Percentiles rank a stretch among this genome's conserved stretches.
These are phyloP conservation scores for Peromyscus leucopus DNA, from an alignment of 2,113 vertebrate species.

Conservation along the genomic window DNA sequence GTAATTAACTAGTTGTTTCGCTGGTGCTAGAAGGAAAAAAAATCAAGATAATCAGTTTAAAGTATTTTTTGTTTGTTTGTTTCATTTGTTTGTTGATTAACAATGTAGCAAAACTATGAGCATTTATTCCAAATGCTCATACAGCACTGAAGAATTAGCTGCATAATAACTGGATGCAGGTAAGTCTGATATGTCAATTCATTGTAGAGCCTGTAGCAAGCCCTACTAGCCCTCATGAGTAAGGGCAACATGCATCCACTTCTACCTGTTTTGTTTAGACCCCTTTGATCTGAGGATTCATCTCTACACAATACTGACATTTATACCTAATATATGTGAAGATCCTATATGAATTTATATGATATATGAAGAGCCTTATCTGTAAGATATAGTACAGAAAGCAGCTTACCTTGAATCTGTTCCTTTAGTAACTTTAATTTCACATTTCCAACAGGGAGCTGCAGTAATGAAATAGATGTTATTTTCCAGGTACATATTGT, in stretches of 20 bases:
- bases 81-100: background rate
- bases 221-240: fast-evolving
- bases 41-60: background rate
- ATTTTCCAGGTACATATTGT: slow-evolving; percentile 20
- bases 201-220: background rate
- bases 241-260: background rate
- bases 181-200: background rate
- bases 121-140: background rate
- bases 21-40: slow-evolving; percentile 78
- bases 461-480: slow-evolving; percentile 68
- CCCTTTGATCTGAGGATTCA: background rate
- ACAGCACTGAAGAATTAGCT: background rate
- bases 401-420: slow-evolving; percentile 87
- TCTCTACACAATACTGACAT: background rate
- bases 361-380: background rate
- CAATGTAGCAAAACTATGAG: background rate
- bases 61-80: background rate
- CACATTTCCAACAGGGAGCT: slow-evolving; percentile 91
- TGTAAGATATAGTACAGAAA: slow-evolving; percentile 4
- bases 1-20: slow-evolving; percentile 69
- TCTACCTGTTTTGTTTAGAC: background rate
- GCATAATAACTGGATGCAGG: background rate
- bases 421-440: slow-evolving; percentile 92
- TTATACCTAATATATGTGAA: slow-evolving; percentile 22
- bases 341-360: background rate